These are phyloP conservation scores for Argyresthia albistria DNA, from an alignment of 2,888 invertebrate genomes.

Conservation along the genomic window DNA sequence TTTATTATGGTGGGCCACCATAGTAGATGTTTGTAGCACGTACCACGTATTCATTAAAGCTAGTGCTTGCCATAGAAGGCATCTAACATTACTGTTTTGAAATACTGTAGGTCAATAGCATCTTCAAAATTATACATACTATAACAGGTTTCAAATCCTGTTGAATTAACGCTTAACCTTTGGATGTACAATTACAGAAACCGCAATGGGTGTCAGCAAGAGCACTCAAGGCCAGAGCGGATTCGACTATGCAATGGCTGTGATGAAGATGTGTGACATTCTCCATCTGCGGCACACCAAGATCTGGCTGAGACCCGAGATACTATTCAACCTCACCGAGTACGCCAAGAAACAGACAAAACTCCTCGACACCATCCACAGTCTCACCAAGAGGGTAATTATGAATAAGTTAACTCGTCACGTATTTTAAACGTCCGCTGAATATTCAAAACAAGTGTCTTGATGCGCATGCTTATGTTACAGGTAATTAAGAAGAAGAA, in stretches of 20 bases:
- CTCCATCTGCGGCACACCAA: conserved; percentile 87
- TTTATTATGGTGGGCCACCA: conserved; percentile 56
- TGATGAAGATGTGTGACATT: conserved; percentile 92
- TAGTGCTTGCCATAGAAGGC: conserved; percentile 44
- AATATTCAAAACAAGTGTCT: not conserved
- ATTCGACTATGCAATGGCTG: conserved; percentile 89
- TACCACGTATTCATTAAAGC: conserved; percentile 47
- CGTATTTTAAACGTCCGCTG: not conserved
- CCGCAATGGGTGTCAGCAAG: conserved; percentile 91
- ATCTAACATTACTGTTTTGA: conserved; percentile 34
- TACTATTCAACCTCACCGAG: conserved; percentile 82
- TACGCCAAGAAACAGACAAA: conserved; percentile 83
- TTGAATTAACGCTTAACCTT: not conserved
- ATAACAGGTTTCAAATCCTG: not conserved
- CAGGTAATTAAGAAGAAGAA: conserved; percentile 81
- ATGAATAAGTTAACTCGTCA: not conserved
- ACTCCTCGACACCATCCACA: conserved; percentile 83
- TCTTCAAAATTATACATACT: conserved; percentile 18
- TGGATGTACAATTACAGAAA: conserved; percentile 66
- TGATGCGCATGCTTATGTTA: not conserved
- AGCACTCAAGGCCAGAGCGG: conserved; percentile 86
- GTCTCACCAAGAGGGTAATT: conserved; percentile 81
- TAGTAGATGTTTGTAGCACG: conserved; percentile 11
- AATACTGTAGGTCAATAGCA: conserved; percentile 34
- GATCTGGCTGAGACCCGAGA: conserved; percentile 83